Base-by-base conservation (phyloP, 2,888 invertebrate species). In the Argyresthia albistria region DNA sequence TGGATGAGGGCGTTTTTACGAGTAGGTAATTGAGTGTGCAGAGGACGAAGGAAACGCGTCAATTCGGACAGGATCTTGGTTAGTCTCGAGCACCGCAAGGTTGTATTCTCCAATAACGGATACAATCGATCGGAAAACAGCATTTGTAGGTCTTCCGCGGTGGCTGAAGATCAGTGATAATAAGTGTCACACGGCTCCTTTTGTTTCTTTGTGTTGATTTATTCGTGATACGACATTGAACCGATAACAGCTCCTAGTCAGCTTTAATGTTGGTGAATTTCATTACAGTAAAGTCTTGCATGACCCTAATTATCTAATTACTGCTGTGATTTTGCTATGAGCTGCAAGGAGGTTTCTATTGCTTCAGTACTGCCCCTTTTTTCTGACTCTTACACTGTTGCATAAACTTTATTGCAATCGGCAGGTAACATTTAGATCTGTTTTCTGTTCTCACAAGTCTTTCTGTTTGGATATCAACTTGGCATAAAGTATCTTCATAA, bases 71-170 rank as follows among this genome's bases (percentile, higher is more conserved):
- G 75, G 74, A 67, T 70, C 73, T 72, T n/a, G n/a, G 80, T 86
- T 84, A 86, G 86, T 86, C 86, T 83, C 80, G 80, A 70, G 61
- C 66, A 67, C 60, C 68, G 80, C 12, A 45, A 74, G 76, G 73
- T 75, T 75, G 72, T 77, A 76, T 68, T 68, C 63, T 65, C 64
- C 66, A 65, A 62, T 58, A 63, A 57, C 67, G 61, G 72, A 73
- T 70, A 71, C 68, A 66, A 67, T 67, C 61, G 62, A 70, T 60
- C 59, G 55, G 49, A 57, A 64, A 70, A 65, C 60, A 60, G 60
- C 60, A 57, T 66, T 67, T 64, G 60, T 68, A 61, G 67, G 66
- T 67, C 65, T 68, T 59, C 60, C 16, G 8, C 11, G n/a, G 46
- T 35, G 39, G 39, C 64, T 67, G 72, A 69, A 67, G 62, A 62